Conservation (phyloP, 2,113 vertebrate genomes). For the Boulengeromyrus knoepffleri region DNA sequence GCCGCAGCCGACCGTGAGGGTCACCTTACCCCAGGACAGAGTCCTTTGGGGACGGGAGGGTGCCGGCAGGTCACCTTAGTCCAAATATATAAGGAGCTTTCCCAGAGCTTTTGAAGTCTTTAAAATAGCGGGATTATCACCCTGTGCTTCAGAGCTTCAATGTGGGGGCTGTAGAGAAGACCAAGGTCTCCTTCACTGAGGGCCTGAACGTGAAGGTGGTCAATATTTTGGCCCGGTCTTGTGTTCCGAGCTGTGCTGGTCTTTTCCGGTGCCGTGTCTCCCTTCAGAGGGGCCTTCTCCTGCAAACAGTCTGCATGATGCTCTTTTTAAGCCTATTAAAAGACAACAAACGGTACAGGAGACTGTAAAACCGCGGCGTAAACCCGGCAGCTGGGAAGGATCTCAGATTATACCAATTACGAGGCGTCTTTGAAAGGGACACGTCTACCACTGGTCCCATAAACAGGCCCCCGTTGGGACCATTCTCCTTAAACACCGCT, state of each 20-base stretch:
- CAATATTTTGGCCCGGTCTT: constrained; percentile 39
- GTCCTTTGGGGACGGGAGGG: not conserved
- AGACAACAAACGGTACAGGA: constrained; percentile 42
- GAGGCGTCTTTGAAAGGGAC: constrained; percentile 41
- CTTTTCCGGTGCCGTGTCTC: constrained; percentile 26
- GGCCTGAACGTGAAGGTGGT: constrained; percentile 32
- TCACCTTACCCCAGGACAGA: constrained; percentile 17
- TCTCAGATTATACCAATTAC: constrained; percentile 44
- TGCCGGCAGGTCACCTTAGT: constrained; percentile 26
- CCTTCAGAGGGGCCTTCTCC: constrained; percentile 36
- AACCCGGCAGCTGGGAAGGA: constrained; percentile 52
- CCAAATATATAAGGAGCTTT: constrained; percentile 35
- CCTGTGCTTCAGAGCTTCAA: not conserved
- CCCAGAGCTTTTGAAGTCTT: constrained; percentile 21
- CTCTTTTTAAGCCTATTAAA: constrained; percentile 40
- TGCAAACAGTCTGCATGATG: constrained; percentile 46
- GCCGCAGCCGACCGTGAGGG: constrained; percentile 3
- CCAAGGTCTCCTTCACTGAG: constrained; percentile 27
- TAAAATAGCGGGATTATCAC: constrained; percentile 10
- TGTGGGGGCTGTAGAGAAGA: constrained; percentile 2
- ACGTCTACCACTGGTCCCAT: constrained; percentile 28
- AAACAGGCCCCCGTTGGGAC: constrained; percentile 31
- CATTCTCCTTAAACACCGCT: constrained; percentile 25
- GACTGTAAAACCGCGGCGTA: constrained; percentile 39
- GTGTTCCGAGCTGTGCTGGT: constrained; percentile 33